phyloP scores from a whole-genome alignment of 2,888 invertebrate genomes.

The Bombylius discolor region DNA sequence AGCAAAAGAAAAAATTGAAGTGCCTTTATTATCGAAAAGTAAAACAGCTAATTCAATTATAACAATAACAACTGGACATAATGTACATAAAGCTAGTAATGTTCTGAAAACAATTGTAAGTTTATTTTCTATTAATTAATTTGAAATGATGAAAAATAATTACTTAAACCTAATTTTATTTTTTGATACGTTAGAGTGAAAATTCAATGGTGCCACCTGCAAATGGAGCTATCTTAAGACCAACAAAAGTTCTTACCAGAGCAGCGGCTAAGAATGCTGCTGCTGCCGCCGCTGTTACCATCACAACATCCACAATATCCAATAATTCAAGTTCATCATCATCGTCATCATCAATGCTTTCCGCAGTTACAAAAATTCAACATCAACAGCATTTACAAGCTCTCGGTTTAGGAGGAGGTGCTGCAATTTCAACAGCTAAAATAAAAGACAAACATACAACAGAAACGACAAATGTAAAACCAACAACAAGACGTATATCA shows the following conservation, averaged over 20 bases:
- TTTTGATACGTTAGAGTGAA: slow-evolving; percentile 25
- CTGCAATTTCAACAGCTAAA: slow-evolving; percentile 27
- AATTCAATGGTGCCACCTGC: slow-evolving; percentile 23
- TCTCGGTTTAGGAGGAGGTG: slow-evolving; percentile 16
- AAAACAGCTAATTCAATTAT: too few relatives aligned
- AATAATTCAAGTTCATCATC: background rate
- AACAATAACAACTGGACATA: background rate
- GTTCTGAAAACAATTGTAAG: background rate
- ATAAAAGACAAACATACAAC: slow-evolving; percentile 26
- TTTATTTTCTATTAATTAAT: background rate
- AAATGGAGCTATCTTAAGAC: slow-evolving; percentile 11
- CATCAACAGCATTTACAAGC: slow-evolving; percentile 17
- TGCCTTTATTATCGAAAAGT: background rate
- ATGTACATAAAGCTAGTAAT: background rate
- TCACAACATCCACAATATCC: background rate
- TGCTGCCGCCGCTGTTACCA: slow-evolving; percentile 31
- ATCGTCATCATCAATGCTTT: background rate
- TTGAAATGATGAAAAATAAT: background rate
- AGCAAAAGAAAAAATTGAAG: background rate
- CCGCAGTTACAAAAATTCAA: background rate
- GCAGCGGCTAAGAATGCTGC: slow-evolving; percentile 25
- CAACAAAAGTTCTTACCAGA: slow-evolving; percentile 29
- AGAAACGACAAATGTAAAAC: slow-evolving; percentile 12
- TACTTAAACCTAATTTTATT: background rate
- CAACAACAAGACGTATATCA: slow-evolving; percentile 42